Evolutionary conservation across 1,140 invertebrate species (phyloP).

Genomic region (Ostrea edulis): DNA sequence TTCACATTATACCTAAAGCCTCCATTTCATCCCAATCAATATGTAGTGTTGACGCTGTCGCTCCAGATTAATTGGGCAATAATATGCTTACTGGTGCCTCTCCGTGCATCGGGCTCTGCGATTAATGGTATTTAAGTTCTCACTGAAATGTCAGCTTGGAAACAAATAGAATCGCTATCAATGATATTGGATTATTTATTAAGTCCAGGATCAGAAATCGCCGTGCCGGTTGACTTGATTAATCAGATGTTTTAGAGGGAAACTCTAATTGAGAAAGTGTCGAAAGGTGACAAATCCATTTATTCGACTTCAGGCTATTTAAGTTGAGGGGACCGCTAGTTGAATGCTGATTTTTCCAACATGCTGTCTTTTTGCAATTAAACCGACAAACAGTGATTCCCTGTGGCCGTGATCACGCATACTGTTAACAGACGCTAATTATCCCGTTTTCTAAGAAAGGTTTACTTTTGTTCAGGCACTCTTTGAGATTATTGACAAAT

Average conservation of each 20-base stretch:
- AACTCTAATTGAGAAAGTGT: slow-evolving; percentile 25
- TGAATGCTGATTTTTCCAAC: neutral
- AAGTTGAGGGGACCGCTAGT: neutral
- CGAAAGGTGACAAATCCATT: slow-evolving; percentile 34
- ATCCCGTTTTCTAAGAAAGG: too few species aligned
- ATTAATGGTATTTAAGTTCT: slow-evolving; percentile 30
- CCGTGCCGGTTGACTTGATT: neutral
- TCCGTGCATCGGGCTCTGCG: neutral
- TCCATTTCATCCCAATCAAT: neutral
- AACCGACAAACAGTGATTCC: neutral
- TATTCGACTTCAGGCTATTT: neutral
- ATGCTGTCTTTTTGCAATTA: slow-evolving; percentile 18
- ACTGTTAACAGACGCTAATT: too few species aligned
- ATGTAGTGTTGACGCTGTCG: neutral
- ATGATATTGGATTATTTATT: slow-evolving; percentile 32
- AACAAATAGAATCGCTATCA: slow-evolving; percentile 24
- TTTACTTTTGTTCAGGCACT: too few species aligned
- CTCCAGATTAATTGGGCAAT: slow-evolving; percentile 11
- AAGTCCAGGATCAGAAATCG: neutral
- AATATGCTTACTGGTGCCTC: slow-evolving; percentile 3
- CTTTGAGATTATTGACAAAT: too few species aligned
- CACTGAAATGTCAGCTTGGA: slow-evolving; percentile 23
- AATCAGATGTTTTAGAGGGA: neutral
- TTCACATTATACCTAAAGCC: neutral
- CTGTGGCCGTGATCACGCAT: neutral